Percentiles rank a stretch among this genome's conserved stretches.
phyloP scores from a whole-genome alignment of 2,113 vertebrate species.

The Xyrauchen texanus region DNA sequence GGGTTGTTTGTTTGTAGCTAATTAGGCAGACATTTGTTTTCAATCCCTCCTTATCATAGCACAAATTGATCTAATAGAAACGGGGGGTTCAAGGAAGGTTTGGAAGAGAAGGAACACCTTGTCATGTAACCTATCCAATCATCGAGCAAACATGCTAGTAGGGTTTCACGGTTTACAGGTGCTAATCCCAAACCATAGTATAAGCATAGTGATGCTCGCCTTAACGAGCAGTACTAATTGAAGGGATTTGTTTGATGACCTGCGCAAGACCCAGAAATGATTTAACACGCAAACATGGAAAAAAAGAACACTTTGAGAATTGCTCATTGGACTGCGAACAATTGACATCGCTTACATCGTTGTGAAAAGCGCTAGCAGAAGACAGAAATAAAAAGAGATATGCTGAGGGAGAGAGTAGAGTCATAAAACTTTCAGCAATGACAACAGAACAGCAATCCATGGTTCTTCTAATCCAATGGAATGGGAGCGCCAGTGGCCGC shows the following conservation, averaged over 20 bases:
- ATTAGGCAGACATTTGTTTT: constrained; percentile 95
- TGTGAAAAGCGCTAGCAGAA: neutral
- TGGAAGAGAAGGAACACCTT: neutral
- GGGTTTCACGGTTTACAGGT: too few relatives aligned
- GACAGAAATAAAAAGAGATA: constrained; percentile 36
- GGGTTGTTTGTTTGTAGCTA: constrained; percentile 86
- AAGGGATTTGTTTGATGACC: too few relatives aligned
- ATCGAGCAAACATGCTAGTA: too few relatives aligned
- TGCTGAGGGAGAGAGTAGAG: constrained; percentile 24
- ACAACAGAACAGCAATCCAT: constrained; percentile 45
- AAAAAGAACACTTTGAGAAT: too few relatives aligned
- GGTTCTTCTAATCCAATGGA: constrained; percentile 17
- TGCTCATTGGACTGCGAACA: too few relatives aligned
- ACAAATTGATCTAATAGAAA: constrained; percentile 69
- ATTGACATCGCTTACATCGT: too few relatives aligned
- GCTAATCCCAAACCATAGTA: too few relatives aligned
- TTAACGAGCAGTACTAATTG: too few relatives aligned
- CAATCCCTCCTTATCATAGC: constrained; percentile 72
- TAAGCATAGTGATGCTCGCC: too few relatives aligned
- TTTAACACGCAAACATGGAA: too few relatives aligned
- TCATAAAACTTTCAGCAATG: constrained; percentile 69
- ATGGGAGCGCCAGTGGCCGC: neutral
- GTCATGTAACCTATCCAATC: too few relatives aligned
- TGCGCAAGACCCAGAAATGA: too few relatives aligned
- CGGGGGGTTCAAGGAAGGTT: constrained; percentile 50